Evolutionary conservation across 2,113 vertebrate genomes (phyloP).

Genomic region (Muntiacus muntjak): DNA sequence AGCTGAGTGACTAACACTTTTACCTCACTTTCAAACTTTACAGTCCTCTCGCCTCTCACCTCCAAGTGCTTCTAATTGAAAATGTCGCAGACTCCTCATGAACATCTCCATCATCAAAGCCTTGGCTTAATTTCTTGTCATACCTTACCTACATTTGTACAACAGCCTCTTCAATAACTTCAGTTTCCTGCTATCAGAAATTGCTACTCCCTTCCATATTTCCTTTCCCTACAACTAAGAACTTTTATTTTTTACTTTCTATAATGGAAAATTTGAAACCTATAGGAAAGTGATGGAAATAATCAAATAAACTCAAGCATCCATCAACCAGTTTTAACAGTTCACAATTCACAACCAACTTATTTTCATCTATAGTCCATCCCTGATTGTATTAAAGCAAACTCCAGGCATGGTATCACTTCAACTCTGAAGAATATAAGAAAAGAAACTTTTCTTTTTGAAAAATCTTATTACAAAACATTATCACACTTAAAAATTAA

Average conservation of each 20-base stretch:
- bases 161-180: background rate
- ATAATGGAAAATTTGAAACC: background rate
- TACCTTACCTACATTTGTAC: background rate
- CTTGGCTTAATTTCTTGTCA: background rate
- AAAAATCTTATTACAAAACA: background rate
- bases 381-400: background rate
- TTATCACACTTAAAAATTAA: background rate
- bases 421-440: background rate
- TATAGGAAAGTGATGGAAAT: background rate
- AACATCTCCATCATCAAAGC: background rate
- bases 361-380: background rate
- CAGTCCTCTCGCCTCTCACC: background rate
- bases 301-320: background rate
- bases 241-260: background rate
- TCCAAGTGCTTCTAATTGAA: background rate
- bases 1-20: background rate
- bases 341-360: background rate
- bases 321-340: background rate
- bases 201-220: background rate
- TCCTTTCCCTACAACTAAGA: background rate
- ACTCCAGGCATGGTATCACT: background rate
- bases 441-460: background rate
- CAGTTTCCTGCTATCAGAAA: slow-evolving; percentile 5
- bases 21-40: background rate
- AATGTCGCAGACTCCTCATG: background rate